phyloP scores from a whole-genome alignment of 2,113 vertebrate genomes.

The Acinonyx jubatus region DNA sequence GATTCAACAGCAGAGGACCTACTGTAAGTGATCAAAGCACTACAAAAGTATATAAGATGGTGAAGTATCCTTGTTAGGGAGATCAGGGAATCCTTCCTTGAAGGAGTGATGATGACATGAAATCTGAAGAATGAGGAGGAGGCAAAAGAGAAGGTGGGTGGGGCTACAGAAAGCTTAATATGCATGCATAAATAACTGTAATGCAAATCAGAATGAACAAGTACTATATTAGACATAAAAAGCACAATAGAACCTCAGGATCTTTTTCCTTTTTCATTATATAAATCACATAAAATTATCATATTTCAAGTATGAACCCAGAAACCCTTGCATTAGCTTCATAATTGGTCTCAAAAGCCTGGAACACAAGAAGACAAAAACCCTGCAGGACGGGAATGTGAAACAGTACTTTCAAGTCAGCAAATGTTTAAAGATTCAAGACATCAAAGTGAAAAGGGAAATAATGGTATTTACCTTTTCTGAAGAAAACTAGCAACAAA shows the following conservation, averaged over 20 bases:
- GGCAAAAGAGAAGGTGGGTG: neutral
- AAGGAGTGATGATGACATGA: neutral
- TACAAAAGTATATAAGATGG: neutral
- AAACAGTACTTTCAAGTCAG: slow-evolving; percentile 64
- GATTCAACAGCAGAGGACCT: neutral
- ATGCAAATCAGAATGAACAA: slow-evolving; percentile 7
- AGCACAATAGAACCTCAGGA: slow-evolving; percentile 29
- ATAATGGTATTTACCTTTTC: slow-evolving; percentile 42
- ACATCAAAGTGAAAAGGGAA: slow-evolving; percentile 53
- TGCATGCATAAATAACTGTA: neutral
- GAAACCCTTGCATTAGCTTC: slow-evolving; percentile 40
- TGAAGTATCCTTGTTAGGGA: neutral
- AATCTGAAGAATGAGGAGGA: neutral
- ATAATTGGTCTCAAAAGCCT: slow-evolving; percentile 55
- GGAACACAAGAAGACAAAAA: slow-evolving; percentile 57
- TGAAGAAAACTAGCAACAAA: slow-evolving; percentile 49
- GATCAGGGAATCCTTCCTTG: neutral
- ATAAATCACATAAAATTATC: slow-evolving; percentile 63
- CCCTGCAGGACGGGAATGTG: neutral
- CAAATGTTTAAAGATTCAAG: slow-evolving; percentile 43
- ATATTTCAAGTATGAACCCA: slow-evolving; percentile 49
- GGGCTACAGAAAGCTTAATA: neutral
- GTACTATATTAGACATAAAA: slow-evolving; percentile 22
- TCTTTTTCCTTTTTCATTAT: slow-evolving; percentile 56
- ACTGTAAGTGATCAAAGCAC: neutral